Percentiles rank a stretch among this genome's conserved stretches.
Evolutionary conservation across 2,888 invertebrate genomes (phyloP).

Genomic region (Stenodema calcarata): DNA sequence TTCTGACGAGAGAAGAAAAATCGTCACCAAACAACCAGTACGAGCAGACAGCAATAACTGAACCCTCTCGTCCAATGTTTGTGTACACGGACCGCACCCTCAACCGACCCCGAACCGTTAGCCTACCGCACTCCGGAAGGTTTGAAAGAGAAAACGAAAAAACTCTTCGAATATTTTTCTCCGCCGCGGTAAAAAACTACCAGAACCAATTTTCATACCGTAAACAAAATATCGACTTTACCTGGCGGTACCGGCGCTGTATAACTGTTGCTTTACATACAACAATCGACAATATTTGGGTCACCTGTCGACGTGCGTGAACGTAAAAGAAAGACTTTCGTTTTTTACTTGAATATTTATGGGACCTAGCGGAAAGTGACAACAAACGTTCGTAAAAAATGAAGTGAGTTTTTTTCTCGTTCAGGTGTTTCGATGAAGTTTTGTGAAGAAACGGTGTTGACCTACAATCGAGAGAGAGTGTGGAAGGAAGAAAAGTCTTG

Average conservation of each 20-base stretch:
- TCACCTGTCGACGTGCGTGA: not conserved
- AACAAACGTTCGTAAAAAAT: constrained; percentile 4
- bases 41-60: not conserved
- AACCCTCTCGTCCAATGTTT: not conserved
- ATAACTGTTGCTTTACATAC: not conserved
- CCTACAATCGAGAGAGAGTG: not conserved
- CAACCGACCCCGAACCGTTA: not conserved
- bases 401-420: not conserved
- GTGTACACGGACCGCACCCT: not conserved
- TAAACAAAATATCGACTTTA: not conserved
- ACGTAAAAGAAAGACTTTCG: constrained; percentile 21
- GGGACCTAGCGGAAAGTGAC: constrained; percentile 14
- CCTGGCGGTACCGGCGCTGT: not conserved
- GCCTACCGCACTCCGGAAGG: not conserved
- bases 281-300: constrained; percentile 9
- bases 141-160: not conserved
- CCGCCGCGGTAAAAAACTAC: not conserved
- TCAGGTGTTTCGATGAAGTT: not conserved
- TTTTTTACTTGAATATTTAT: constrained; percentile 37
- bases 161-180: not conserved
- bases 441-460: not conserved
- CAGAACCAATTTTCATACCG: not conserved
- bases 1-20: not conserved
- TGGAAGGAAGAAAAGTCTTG: not conserved
- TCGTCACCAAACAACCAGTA: not conserved